Percentiles rank a stretch among this genome's conserved stretches.
These are phyloP conservation scores for Octomys mimax DNA, from an alignment of 2,797 vertebrate species.

Conservation along the genomic window DNA sequence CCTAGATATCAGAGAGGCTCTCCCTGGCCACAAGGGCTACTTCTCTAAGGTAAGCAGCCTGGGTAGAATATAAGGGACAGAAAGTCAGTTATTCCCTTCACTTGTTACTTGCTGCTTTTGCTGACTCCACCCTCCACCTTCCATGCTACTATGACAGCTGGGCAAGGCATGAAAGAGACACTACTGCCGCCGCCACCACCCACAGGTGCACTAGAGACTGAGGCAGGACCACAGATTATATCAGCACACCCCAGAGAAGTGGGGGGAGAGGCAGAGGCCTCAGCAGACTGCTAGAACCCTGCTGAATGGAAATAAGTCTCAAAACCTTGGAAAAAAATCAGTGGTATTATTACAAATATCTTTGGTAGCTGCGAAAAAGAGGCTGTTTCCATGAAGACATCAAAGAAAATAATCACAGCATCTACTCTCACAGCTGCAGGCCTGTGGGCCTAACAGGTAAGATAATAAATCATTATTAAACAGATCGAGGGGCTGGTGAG, in stretches of 20 bases:
- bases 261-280: not conserved
- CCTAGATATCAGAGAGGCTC: not conserved
- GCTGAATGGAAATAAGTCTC: not conserved
- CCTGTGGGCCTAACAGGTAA: not conserved
- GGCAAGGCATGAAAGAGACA: not conserved
- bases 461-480: not conserved
- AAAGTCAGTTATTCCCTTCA: not conserved
- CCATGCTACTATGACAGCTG: not conserved
- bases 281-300: not conserved
- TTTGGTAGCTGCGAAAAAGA: not conserved
- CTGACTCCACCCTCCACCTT: not conserved
- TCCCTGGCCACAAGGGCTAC: not conserved
- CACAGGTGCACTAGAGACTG: no score
- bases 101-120: not conserved
- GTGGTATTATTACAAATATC: not conserved
- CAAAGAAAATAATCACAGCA: not conserved
- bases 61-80: not conserved
- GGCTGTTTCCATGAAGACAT: not conserved
- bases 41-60: not conserved
- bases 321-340: not conserved
- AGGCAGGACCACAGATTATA: not conserved
- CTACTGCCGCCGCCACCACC: not conserved
- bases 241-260: not conserved
- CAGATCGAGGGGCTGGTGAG: no score
- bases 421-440: not conserved